Conservation (phyloP, 2,888 invertebrate genomes). For the Protophormia terraenovae region DNA sequence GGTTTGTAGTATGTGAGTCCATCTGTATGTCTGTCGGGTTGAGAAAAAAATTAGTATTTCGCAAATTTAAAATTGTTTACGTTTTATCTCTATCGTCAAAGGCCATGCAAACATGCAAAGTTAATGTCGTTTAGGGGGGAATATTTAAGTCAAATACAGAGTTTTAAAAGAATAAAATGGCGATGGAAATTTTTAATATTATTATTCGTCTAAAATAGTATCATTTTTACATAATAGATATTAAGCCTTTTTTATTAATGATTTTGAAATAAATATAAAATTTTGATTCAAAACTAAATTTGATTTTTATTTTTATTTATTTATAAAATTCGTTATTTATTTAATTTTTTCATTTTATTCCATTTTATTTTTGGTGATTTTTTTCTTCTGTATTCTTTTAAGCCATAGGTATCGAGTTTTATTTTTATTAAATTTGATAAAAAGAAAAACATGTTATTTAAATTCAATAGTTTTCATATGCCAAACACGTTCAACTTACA, state of each 20-base stretch:
- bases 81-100: slow-evolving; percentile 25
- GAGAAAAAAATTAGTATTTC: neutral
- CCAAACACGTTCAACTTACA: neutral
- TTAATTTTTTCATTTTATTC: too few relatives aligned
- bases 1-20: neutral
- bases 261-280: too few relatives aligned
- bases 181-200: neutral
- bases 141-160: neutral
- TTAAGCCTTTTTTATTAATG: too few relatives aligned
- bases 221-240: too few relatives aligned
- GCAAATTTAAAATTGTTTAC: neutral
- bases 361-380: too few relatives aligned
- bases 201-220: neutral
- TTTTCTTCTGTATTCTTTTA: too few relatives aligned
- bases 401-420: neutral
- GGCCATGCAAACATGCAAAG: slow-evolving; percentile 13
- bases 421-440: neutral
- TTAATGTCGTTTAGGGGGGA: slow-evolving; percentile 2
- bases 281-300: too few relatives aligned
- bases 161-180: neutral
- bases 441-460: neutral
- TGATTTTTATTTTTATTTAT: too few relatives aligned
- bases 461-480: neutral
- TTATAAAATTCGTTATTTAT: too few relatives aligned
- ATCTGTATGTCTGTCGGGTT: neutral